phyloP scores from a whole-genome alignment of 2,113 vertebrate genomes.

The Ptilonorhynchus violaceus region DNA sequence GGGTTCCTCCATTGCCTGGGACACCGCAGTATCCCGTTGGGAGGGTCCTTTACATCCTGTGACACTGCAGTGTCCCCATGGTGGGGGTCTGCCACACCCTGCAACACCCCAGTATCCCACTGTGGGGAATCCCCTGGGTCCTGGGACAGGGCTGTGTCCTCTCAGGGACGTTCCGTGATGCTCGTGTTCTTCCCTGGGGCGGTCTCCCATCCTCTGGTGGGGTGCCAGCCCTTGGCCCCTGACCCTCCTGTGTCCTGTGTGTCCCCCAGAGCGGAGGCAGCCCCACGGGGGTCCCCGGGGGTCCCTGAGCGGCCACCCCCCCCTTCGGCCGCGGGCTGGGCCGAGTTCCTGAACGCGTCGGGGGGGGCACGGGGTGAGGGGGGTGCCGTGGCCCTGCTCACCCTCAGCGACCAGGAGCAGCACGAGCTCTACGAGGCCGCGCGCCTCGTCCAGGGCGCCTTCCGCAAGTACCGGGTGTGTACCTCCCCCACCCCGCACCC shows the following conservation, averaged over 20 bases:
- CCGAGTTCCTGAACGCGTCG: background rate
- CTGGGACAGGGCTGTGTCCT: rapidly evolving
- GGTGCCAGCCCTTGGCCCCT: background rate
- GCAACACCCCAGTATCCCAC: too few species aligned
- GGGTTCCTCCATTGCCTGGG: too few species aligned
- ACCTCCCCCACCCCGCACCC: background rate
- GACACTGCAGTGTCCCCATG: background rate
- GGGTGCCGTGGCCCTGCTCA: background rate
- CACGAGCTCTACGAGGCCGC: background rate
- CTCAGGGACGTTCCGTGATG: rapidly evolving
- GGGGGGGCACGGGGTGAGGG: background rate
- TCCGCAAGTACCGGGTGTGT: background rate
- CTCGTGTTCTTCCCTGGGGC: rapidly evolving
- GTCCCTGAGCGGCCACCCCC: background rate
- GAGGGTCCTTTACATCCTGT: too few species aligned
- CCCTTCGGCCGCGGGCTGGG: background rate
- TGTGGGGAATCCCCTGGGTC: too few species aligned
- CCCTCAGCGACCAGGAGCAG: background rate
- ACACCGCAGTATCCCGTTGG: background rate
- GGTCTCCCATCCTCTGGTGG: rapidly evolving
- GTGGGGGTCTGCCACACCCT: background rate
- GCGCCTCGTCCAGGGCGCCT: background rate
- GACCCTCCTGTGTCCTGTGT: background rate
- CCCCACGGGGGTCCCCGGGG: background rate
- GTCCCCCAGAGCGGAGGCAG: background rate